Conservation (phyloP, 1,140 invertebrate genomes). For the Bombus sibiricus region DNA sequence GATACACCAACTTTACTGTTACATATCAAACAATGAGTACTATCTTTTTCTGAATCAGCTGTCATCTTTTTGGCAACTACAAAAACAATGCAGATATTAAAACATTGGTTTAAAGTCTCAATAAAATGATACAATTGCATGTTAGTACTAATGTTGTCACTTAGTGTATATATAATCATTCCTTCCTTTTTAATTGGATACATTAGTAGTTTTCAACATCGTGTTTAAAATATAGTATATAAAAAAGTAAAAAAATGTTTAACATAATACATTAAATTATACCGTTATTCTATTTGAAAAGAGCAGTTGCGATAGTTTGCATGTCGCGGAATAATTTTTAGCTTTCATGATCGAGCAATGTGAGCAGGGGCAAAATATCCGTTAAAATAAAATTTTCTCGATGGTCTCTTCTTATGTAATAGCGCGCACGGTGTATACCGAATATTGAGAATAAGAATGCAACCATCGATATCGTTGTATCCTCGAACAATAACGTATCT, state of each 20-base stretch:
- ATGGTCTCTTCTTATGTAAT: conserved; percentile 34
- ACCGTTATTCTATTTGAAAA: not conserved
- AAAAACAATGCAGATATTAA: conserved; percentile 25
- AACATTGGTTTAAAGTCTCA: no score
- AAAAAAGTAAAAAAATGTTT: not conserved
- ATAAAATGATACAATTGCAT: not conserved
- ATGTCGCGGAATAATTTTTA: conserved; percentile 1
- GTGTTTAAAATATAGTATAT: not conserved
- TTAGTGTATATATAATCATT: not conserved
- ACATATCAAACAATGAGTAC: conserved; percentile 83
- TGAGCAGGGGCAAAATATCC: not conserved
- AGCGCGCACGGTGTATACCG: not conserved
- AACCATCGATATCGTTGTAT: conserved; percentile 8
- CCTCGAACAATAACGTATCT: conserved; percentile 15
- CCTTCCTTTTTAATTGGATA: not conserved
- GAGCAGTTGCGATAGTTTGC: not conserved
- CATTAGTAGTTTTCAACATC: not conserved
- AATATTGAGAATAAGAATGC: not conserved
- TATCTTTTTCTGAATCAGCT: conserved; percentile 72
- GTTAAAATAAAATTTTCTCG: not conserved
- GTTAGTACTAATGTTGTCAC: not conserved
- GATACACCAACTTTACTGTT: conserved; percentile 83
- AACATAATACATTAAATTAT: not conserved
- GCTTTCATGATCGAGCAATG: conserved; percentile 3
- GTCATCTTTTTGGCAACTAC: conserved; percentile 70